phyloP scores from a whole-genome alignment of 1,140 invertebrate species.

The Temnothorax longispinosus region DNA sequence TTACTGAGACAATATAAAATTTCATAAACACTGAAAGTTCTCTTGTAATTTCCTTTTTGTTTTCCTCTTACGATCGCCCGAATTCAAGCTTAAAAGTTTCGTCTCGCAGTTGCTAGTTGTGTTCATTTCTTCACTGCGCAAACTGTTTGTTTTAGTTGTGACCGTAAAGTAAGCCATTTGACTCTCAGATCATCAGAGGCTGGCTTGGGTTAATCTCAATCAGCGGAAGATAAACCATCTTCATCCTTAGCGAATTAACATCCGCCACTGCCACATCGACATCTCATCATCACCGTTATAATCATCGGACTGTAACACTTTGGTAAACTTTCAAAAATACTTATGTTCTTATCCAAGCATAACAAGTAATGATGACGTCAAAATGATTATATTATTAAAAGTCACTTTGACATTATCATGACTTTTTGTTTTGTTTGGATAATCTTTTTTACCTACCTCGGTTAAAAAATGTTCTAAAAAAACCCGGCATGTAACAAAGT shows the following conservation, averaged over 20 bases:
- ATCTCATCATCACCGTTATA: conserved; percentile 33
- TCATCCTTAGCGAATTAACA: conserved; percentile 57
- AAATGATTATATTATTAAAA: background rate
- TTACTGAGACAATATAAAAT: conserved; percentile 17
- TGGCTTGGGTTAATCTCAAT: conserved; percentile 15
- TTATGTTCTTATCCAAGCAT: background rate
- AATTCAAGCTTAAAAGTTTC: background rate
- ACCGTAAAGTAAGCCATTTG: conserved; percentile 64
- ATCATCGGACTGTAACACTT: background rate
- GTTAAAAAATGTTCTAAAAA: background rate
- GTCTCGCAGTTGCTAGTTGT: background rate
- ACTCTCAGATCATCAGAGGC: conserved; percentile 43
- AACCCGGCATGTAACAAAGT: background rate
- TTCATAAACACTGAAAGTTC: background rate
- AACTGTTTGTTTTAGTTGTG: conserved; percentile 71
- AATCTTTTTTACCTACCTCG: background rate
- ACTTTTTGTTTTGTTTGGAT: background rate
- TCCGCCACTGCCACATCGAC: background rate
- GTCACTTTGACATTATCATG: background rate
- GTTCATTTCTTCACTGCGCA: background rate
- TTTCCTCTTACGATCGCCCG: background rate
- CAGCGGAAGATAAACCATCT: conserved; percentile 6
- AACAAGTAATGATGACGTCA: background rate
- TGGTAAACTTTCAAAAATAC: conserved; percentile 12
- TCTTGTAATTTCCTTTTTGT: conserved; percentile 3